Evolutionary conservation across 2,797 vertebrate species (phyloP).

Genomic region (Paramormyrops hopkinsi): DNA sequence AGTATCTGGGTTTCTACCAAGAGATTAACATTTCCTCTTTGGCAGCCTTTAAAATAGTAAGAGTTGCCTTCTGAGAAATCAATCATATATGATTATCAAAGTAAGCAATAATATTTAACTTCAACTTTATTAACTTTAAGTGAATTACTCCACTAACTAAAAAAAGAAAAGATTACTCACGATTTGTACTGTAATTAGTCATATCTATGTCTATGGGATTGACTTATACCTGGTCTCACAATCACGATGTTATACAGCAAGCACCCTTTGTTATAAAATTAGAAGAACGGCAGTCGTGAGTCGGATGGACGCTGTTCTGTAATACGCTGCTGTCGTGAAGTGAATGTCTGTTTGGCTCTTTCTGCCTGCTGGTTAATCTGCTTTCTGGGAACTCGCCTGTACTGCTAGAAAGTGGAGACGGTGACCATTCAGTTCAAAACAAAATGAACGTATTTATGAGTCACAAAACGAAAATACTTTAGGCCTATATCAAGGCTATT

Average conservation of each 20-base stretch:
- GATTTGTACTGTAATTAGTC: background rate
- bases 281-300: background rate
- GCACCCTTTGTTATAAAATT: background rate
- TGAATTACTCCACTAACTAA: background rate
- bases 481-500: background rate
- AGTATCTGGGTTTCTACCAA: conserved; percentile 25
- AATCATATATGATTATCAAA: background rate
- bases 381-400: background rate
- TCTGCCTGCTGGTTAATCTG: background rate
- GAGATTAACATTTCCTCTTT: conserved; percentile 24
- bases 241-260: background rate
- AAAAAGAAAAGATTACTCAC: background rate
- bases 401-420: background rate
- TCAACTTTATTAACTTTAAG: background rate
- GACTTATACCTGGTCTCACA: background rate
- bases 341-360: background rate
- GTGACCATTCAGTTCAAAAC: background rate
- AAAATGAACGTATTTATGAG: conserved; percentile 4
- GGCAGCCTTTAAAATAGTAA: background rate
- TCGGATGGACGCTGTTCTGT: background rate
- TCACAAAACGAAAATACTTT: background rate
- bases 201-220: background rate
- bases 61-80: background rate
- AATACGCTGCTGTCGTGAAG: background rate
- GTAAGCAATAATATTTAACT: background rate